Evolutionary conservation across 2,797 vertebrate species (phyloP).

Genomic region (Sciurus vulgaris): DNA sequence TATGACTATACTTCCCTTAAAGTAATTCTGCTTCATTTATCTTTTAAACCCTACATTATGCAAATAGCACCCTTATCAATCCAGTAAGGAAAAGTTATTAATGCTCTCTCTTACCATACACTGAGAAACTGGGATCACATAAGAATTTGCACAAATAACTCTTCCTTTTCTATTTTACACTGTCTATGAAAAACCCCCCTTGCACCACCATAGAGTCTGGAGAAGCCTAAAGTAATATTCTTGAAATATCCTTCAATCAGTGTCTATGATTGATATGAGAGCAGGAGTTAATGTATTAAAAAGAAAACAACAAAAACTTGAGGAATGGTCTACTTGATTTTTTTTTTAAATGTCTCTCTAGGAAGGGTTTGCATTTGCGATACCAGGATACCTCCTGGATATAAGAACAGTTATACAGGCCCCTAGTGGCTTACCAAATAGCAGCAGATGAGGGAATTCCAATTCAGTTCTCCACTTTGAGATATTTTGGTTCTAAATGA

Average conservation of each 20-base stretch:
- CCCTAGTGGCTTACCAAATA: constrained; percentile 93
- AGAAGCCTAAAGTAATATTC: not conserved
- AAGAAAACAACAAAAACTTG: constrained; percentile 37
- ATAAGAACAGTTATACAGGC: constrained; percentile 92
- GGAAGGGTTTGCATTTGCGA: constrained; percentile 82
- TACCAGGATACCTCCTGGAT: constrained; percentile 81
- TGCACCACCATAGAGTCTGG: not conserved
- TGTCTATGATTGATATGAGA: constrained; percentile 20
- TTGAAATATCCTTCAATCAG: constrained; percentile 25
- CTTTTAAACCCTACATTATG: constrained; percentile 84
- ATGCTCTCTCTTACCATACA: constrained; percentile 33
- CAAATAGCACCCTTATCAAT: constrained; percentile 80
- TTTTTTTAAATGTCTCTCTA: constrained; percentile 79
- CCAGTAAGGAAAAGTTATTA: constrained; percentile 78
- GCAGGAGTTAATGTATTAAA: constrained; percentile 31
- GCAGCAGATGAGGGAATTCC: constrained; percentile 90
- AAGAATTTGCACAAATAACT: constrained; percentile 51
- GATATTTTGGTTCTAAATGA: constrained; percentile 67
- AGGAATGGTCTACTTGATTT: constrained; percentile 29
- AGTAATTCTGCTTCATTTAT: constrained; percentile 85
- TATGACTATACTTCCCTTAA: constrained; percentile 79
- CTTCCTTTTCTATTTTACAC: constrained; percentile 20
- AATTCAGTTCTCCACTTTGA: constrained; percentile 82
- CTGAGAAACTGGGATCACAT: constrained; percentile 17
- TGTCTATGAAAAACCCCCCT: not conserved